Evolutionary conservation across 2,888 invertebrate species (phyloP).

Genomic region (Cremastinae sp.): DNA sequence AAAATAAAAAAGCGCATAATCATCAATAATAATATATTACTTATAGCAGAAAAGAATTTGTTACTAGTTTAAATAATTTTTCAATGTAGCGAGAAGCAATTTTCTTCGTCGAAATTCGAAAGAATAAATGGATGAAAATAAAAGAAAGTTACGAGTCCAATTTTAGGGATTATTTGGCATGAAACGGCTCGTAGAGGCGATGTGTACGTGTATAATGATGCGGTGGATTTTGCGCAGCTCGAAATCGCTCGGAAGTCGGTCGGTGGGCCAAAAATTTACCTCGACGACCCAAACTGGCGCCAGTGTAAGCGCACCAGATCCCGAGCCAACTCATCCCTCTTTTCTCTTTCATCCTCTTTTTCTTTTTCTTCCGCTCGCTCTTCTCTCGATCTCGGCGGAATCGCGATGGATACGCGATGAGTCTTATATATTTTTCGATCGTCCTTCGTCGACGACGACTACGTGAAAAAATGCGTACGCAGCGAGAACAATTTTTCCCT

Average conservation of each 20-base stretch:
- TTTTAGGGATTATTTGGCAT: background rate
- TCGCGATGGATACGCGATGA: conserved; percentile 31
- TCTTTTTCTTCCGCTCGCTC: background rate
- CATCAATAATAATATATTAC: too few relatives aligned
- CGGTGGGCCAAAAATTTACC: conserved; percentile 62
- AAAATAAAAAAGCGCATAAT: too few relatives aligned
- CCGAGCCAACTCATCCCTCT: conserved; percentile 37
- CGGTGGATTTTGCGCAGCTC: conserved; percentile 52
- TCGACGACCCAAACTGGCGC: conserved; percentile 56
- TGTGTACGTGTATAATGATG: conserved; percentile 11
- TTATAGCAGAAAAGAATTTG: too few relatives aligned
- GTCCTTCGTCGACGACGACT: background rate
- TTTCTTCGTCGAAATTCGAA: too few relatives aligned
- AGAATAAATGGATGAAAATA: background rate
- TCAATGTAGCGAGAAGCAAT: background rate
- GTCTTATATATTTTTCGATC: conserved; percentile 13
- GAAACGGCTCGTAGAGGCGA: background rate
- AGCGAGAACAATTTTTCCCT: too few relatives aligned
- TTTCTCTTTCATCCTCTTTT: background rate
- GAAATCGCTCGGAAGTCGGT: conserved; percentile 62
- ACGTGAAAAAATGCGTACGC: too few relatives aligned
- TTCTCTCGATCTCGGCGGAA: conserved; percentile 6
- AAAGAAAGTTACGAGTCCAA: conserved; percentile 11
- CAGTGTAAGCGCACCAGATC: conserved; percentile 49
- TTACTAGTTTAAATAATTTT: too few relatives aligned